These are phyloP conservation scores for Chelon labrosus DNA, from an alignment of 2,797 vertebrate genomes.

Conservation along the genomic window DNA sequence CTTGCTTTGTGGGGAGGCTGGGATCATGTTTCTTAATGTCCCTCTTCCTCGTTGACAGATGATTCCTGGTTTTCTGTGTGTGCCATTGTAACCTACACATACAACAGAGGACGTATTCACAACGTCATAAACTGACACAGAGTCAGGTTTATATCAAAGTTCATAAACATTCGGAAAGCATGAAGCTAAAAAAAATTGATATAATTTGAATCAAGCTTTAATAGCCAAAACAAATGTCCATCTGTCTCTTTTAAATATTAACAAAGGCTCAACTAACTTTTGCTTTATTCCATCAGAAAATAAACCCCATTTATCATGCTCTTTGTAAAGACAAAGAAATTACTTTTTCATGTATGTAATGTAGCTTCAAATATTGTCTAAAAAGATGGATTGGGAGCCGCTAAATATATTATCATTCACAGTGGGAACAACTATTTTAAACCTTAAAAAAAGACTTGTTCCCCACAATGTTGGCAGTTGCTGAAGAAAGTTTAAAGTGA, in stretches of 20 bases:
- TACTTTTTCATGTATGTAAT: constrained; percentile 6
- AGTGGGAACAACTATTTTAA: constrained; percentile 52
- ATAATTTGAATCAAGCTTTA: not conserved
- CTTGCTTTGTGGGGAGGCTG: constrained; percentile 64
- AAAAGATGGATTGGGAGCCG: constrained; percentile 44
- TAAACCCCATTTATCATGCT: constrained; percentile 1
- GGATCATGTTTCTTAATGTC: constrained; percentile 78
- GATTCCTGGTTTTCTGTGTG: constrained; percentile 59
- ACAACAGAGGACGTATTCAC: constrained; percentile 71
- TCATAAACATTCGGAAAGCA: constrained; percentile 9
- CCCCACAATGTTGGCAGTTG: constrained; percentile 44
- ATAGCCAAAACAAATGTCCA: not conserved
- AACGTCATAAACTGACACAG: constrained; percentile 41
- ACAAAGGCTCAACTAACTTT: not conserved
- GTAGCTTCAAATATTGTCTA: constrained; percentile 7
- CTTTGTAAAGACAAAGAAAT: constrained; percentile 7
- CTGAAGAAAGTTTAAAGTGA: constrained; percentile 55
- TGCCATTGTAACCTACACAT: constrained; percentile 63
- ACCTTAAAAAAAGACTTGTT: constrained; percentile 38
- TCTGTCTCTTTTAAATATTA: not conserved
- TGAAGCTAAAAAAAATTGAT: not conserved
- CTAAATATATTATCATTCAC: constrained; percentile 37
- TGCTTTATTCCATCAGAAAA: constrained; percentile 21
- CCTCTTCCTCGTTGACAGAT: constrained; percentile 71
- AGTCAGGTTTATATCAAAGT: constrained; percentile 17